Base-by-base conservation (phyloP, 2,797 vertebrate species). In the Tenualosa thibaudeaui region DNA sequence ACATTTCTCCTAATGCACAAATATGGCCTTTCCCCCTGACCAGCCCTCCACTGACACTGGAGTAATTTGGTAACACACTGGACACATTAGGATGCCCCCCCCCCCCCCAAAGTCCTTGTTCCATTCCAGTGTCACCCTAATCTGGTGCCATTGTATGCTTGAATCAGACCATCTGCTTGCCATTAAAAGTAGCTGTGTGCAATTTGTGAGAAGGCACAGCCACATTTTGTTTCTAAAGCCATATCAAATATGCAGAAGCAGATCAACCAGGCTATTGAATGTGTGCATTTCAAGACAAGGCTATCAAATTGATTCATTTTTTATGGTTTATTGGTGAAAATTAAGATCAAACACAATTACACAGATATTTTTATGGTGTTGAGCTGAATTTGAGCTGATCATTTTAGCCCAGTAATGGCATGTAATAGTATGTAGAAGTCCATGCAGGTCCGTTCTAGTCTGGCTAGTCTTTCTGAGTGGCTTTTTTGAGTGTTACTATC, bases 101-200 rank as follows among this genome's bases (percentile, higher is more conserved):
- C 31, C 31, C 0, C 31, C 31, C 31, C 26, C 15, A 13, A 13
- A 17, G 5, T 71, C 56, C 58, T 82, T 78, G 43, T 24, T 81
- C 12, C 71, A 24, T 60, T 53, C 84, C 43, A 46, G 26, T 81
- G 46, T 37, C 82, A 83, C 84, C 50, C 31, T 31, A 58, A 9
- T 22, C 12, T 81, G 40, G 40, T 83, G 81, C 17, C 24, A 83
- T 24, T 31, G 62, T 83, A 53, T 83, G 46, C 56, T 40, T 83
- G 53, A 81, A n/a, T 81, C 49, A 83, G 49, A 56, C 84, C 82
- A 84, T 82, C 84, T 85, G 84, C 37, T 83, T 26, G 19, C 24
- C 10, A 81, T 78, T 19, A 78, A 46, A 78, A 78, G n/a, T 46
- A 78, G 71, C 26, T 78, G 19, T 82, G 51, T 56, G 24, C 22